Conservation (phyloP, 2,113 vertebrate genomes). For the Atrichornis clamosus region DNA sequence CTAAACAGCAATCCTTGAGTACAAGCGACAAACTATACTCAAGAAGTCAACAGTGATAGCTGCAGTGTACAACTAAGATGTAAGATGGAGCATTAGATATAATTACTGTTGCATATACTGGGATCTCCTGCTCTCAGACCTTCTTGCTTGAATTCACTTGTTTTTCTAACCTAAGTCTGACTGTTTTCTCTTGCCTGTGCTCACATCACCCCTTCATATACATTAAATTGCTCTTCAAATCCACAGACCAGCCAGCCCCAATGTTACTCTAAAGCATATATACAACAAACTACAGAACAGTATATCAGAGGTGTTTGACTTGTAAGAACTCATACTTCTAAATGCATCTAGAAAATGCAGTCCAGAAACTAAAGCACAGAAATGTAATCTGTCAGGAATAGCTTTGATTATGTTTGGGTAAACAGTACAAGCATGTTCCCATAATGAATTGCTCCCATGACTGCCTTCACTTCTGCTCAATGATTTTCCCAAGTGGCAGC, state of each 20-base stretch:
- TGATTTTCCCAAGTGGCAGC: background rate
- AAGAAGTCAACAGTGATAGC: background rate
- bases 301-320: background rate
- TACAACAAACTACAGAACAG: background rate
- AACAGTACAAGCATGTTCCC: background rate
- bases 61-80: background rate
- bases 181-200: background rate
- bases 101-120: background rate
- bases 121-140: background rate
- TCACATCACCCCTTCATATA: background rate
- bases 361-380: background rate
- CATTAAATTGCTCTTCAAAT: background rate
- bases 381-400: background rate
- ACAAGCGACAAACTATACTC: background rate
- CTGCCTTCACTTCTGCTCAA: background rate
- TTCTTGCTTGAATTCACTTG: background rate
- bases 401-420: background rate
- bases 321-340: background rate
- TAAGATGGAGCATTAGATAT: background rate
- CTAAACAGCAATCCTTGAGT: background rate
- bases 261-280: background rate
- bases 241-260: background rate
- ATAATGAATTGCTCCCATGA: background rate
- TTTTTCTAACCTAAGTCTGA: background rate
- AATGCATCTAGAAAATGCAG: background rate